Evolutionary conservation across 2,888 invertebrate genomes (phyloP), one percentile per base, ranked within the genome.

Genomic region (Thecocarcelia acutangulata): DNA sequence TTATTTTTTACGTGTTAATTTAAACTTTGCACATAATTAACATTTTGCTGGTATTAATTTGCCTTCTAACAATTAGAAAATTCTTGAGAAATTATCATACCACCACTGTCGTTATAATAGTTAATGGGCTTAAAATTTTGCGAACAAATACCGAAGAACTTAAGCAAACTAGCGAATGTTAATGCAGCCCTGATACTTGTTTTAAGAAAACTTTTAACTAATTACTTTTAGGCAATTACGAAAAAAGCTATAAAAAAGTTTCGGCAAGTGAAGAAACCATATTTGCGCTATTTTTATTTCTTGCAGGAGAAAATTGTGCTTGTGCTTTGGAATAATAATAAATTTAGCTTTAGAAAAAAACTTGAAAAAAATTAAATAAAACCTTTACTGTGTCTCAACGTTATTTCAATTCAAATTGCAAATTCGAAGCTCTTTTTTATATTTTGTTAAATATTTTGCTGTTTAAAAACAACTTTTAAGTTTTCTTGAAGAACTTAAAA

Each of bases 131-230:
- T 37, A 37, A 63, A 24, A 28, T 19, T 19, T 61, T 15, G 5
- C 37, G 21, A 12, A 56, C 63, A 46, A 21, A 21, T 2, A 6
- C 1, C 9, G 52, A n/a, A 6, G 46, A 72, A 24, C 13, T 40
- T 42, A 3, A 24, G 8, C 11, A 46, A 28, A 46, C 5, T 46
- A 24, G 8, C 37, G 19, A 64, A 19, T 3, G 6, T 8, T 54
- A 11, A 44, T 42, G 11, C 5, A 24, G 12, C 8, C 21, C n/a
- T 12, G 11, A 48, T 19, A 19, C 40, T 19, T n/a, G 8, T 42
- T 24, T 11, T 15, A 13, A 50, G n/a, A 52, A 48, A 64, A 74
- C 28, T 46, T 64, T 56, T 46, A 56, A 73, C 52, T 73, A 73
- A 73, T 63, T 63, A 54, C 52, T 63, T 52, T 33, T 15, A 21